Evolutionary conservation across 2,888 invertebrate species (phyloP).

Genomic region (Acanthosepion pharaonis): DNA sequence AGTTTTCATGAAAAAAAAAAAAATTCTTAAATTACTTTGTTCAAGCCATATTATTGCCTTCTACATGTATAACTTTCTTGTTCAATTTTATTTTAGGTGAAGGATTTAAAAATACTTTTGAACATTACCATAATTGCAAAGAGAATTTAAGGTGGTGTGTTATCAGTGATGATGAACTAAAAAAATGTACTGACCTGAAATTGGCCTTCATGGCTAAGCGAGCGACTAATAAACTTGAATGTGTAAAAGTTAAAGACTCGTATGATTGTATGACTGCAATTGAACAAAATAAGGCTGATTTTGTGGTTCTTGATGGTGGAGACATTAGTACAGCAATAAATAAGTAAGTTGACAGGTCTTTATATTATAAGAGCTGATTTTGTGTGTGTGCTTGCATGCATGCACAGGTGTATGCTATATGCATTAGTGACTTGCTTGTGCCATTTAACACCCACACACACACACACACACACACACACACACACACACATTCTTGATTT

Average conservation of each 20-base stretch:
- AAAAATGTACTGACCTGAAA: constrained; percentile 82
- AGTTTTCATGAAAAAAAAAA: too few species aligned
- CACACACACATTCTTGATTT: too few species aligned
- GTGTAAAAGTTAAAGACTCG: constrained; percentile 79
- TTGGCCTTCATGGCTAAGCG: constrained; percentile 62
- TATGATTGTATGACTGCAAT: constrained; percentile 67
- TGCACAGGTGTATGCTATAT: too few species aligned
- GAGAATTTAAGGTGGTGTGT: constrained; percentile 88
- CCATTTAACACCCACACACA: too few species aligned
- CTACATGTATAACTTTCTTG: neutral
- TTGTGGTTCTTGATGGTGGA: constrained; percentile 68
- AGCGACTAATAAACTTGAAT: constrained; percentile 83
- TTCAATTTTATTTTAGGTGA: constrained; percentile 52
- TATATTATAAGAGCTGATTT: too few species aligned
- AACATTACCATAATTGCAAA: constrained; percentile 81
- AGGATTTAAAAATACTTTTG: constrained; percentile 55
- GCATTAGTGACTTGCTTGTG: too few species aligned
- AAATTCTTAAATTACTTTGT: too few species aligned
- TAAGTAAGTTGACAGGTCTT: neutral
- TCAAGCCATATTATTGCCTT: neutral
- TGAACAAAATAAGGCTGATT: constrained; percentile 63
- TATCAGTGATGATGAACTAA: constrained; percentile 89
- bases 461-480: too few species aligned
- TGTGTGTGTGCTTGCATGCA: too few species aligned
- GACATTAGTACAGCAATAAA: constrained; percentile 55